phyloP scores from a whole-genome alignment of 2,113 vertebrate genomes.

The Vicugna pacos region DNA sequence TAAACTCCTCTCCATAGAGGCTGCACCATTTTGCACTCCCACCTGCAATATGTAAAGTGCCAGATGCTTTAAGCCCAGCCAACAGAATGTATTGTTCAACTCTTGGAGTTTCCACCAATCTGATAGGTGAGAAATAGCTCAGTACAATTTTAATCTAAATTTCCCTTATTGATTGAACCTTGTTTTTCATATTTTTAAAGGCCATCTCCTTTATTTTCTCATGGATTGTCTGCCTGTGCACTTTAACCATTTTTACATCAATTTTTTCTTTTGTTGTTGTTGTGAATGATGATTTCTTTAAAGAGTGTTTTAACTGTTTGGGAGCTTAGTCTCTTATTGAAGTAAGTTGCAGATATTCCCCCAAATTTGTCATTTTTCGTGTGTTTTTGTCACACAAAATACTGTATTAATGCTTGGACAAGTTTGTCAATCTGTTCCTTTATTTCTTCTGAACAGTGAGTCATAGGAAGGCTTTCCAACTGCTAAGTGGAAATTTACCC shows the following conservation, averaged over 20 bases:
- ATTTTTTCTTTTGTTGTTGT: background rate
- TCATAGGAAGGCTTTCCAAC: slow-evolving; percentile 10
- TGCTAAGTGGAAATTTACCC: slow-evolving; percentile 5
- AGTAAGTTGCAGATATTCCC: background rate
- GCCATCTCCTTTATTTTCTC: background rate
- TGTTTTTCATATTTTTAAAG: slow-evolving; percentile 1
- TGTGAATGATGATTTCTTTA: background rate
- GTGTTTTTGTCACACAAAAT: slow-evolving; percentile 35
- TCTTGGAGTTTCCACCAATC: background rate
- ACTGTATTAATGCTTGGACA: background rate
- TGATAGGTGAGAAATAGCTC: background rate
- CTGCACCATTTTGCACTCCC: background rate
- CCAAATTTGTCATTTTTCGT: slow-evolving; percentile 23
- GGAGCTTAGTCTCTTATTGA: background rate
- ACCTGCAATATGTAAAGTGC: background rate
- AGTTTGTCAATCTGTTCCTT: slow-evolving; percentile 11
- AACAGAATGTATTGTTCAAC: background rate
- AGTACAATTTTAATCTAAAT: slow-evolving; percentile 26
- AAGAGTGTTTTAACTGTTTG: background rate
- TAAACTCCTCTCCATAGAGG: background rate
- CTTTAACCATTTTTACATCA: background rate
- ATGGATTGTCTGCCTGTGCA: background rate
- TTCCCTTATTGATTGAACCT: background rate
- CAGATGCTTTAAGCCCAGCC: background rate
- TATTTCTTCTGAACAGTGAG: slow-evolving; percentile 35